Conservation (phyloP, 2,113 vertebrate species). For the Xyliphius kryptos region DNA sequence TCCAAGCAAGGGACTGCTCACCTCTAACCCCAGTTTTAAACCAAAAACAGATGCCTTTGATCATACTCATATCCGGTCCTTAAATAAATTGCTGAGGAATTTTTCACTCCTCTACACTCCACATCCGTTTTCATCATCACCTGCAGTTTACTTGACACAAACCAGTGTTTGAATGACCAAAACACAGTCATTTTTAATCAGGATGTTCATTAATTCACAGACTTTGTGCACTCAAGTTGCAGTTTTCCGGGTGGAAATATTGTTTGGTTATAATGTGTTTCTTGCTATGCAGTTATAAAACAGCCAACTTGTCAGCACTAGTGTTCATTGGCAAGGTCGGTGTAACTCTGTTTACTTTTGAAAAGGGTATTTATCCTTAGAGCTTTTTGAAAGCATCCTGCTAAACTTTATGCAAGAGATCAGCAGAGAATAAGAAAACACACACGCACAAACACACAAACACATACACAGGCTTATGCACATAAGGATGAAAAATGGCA, state of each 20-base stretch:
- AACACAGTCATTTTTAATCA: constrained; percentile 3
- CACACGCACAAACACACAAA: too few species aligned
- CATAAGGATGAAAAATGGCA: neutral
- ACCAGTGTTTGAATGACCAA: constrained; percentile 1
- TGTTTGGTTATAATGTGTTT: constrained; percentile 79
- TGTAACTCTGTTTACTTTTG: constrained; percentile 88
- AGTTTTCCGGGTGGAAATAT: constrained; percentile 53
- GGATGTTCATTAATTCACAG: too few species aligned
- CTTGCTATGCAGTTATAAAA: constrained; percentile 72
- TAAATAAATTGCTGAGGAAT: constrained; percentile 73
- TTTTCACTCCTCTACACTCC: constrained; percentile 47
- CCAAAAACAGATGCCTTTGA: constrained; percentile 82
- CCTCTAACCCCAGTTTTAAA: constrained; percentile 75
- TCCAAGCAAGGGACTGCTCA: constrained; percentile 77
- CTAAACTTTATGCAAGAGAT: constrained; percentile 75
- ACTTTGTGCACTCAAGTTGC: too few species aligned
- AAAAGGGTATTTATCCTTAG: constrained; percentile 84
- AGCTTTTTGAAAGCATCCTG: constrained; percentile 84
- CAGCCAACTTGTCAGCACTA: constrained; percentile 77
- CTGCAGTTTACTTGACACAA: constrained; percentile 33
- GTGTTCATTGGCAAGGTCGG: constrained; percentile 85
- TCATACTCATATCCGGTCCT: constrained; percentile 81
- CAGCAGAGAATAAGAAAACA: constrained; percentile 32
- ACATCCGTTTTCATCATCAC: constrained; percentile 34
- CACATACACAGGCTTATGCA: neutral